Percentiles rank a stretch among this genome's conserved stretches.
Evolutionary conservation across 2,113 vertebrate species (phyloP).

Genomic region (Chlorodrepanis virens): DNA sequence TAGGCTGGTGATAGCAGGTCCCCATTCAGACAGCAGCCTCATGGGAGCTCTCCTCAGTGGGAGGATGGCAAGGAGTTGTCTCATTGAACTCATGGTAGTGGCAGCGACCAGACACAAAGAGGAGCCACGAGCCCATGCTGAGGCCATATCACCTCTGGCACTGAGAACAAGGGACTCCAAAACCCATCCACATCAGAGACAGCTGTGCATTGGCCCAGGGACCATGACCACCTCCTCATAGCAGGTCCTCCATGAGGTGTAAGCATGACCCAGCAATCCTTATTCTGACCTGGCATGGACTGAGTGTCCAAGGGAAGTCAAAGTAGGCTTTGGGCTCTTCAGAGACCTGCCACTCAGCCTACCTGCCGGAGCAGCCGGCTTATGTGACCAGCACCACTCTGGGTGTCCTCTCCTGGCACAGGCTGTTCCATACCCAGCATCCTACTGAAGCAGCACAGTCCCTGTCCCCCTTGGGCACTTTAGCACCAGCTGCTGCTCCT

Average conservation of each 20-base stretch:
- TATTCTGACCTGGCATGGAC: background rate
- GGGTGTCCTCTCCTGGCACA: background rate
- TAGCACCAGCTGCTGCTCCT: background rate
- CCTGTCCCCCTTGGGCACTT: background rate
- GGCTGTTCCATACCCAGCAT: background rate
- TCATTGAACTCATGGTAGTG: background rate
- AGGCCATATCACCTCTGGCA: background rate
- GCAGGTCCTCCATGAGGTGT: background rate
- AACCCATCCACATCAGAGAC: background rate
- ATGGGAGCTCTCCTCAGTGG: background rate
- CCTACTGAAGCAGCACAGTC: background rate
- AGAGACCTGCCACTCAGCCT: background rate
- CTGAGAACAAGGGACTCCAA: background rate
- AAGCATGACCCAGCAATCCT: background rate
- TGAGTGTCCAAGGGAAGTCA: background rate
- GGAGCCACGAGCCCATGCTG: background rate
- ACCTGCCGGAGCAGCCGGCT: background rate
- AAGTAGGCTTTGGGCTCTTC: background rate
- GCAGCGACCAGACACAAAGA: background rate
- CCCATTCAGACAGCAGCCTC: background rate
- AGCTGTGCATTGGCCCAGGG: fast-evolving
- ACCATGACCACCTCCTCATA: background rate
- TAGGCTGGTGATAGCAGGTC: background rate
- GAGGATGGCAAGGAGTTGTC: background rate
- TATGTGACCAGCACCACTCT: background rate